These are phyloP conservation scores for Leptinotarsa rubiginosa DNA, from an alignment of 2,888 invertebrate genomes.

Conservation along the genomic window DNA sequence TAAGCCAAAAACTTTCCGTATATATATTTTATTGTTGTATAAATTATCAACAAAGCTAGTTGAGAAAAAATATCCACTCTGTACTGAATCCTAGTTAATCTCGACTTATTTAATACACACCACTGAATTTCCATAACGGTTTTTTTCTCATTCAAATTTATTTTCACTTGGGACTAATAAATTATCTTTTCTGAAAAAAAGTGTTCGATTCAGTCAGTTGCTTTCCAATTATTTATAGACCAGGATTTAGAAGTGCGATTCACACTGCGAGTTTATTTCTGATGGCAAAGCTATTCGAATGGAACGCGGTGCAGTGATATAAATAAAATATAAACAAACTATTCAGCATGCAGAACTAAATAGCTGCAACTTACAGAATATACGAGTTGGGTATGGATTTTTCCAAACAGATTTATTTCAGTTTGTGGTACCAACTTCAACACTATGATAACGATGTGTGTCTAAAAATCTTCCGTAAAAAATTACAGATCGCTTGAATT, in stretches of 20 bases:
- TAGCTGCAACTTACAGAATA: constrained; percentile 15
- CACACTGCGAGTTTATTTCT: constrained; percentile 22
- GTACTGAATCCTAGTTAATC: no score
- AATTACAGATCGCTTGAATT: no score
- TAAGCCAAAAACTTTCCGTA: no score
- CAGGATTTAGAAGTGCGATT: constrained; percentile 2
- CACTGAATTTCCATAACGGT: neutral
- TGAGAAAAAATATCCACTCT: no score
- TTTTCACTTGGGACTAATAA: neutral
- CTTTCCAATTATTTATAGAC: constrained; percentile 13
- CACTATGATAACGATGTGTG: no score
- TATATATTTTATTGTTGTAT: no score
- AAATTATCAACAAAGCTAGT: no score
- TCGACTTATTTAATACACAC: no score
- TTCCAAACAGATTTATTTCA: neutral
- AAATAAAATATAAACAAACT: constrained; percentile 29
- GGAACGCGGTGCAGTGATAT: constrained; percentile 22
- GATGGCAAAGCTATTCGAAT: constrained; percentile 25
- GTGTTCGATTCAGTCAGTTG: constrained; percentile 3
- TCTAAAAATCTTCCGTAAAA: no score
- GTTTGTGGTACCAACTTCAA: no score
- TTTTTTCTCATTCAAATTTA: neutral
- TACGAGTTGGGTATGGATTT: neutral
- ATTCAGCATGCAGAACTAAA: constrained; percentile 18
- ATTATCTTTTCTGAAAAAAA: neutral